phyloP scores from a whole-genome alignment of 2,797 vertebrate species.

The Enteromius afrohamiltoni region DNA sequence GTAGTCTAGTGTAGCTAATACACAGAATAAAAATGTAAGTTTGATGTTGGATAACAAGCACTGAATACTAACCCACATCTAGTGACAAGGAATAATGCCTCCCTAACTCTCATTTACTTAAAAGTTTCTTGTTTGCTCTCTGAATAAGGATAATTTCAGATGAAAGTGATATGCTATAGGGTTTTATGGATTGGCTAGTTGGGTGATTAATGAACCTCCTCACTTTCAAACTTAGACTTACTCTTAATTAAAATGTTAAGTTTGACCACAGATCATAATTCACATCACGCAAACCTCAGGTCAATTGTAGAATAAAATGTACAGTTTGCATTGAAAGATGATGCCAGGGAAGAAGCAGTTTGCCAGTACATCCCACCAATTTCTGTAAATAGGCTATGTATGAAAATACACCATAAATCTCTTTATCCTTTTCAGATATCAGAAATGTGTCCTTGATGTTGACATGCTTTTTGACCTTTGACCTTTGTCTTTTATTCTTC shows the following conservation, averaged over 20 bases:
- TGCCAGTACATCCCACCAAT: not conserved
- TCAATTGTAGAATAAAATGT: slow-evolving; percentile 66
- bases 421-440: too few relatives aligned
- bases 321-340: slow-evolving; percentile 60
- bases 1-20: not conserved
- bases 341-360: not conserved
- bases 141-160: slow-evolving; percentile 62
- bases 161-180: slow-evolving; percentile 65
- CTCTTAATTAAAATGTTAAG: slow-evolving; percentile 76
- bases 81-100: slow-evolving; percentile 23
- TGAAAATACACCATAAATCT: not conserved
- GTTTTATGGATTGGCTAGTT: slow-evolving; percentile 60
- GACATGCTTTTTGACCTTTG: slow-evolving; percentile 33
- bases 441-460: not conserved
- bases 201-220: slow-evolving; percentile 75
- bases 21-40: not conserved
- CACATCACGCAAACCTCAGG: slow-evolving; percentile 66
- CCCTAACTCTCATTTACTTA: slow-evolving; percentile 49
- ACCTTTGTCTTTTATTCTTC: slow-evolving; percentile 49
- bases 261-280: slow-evolving; percentile 74
- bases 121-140: slow-evolving; percentile 57
- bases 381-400: not conserved
- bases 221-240: slow-evolving; percentile 64
- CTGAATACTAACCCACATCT: not conserved
- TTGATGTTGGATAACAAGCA: not conserved